phyloP scores from a whole-genome alignment of 64 coral and sea anemone species.

The Anthopleura sola region DNA sequence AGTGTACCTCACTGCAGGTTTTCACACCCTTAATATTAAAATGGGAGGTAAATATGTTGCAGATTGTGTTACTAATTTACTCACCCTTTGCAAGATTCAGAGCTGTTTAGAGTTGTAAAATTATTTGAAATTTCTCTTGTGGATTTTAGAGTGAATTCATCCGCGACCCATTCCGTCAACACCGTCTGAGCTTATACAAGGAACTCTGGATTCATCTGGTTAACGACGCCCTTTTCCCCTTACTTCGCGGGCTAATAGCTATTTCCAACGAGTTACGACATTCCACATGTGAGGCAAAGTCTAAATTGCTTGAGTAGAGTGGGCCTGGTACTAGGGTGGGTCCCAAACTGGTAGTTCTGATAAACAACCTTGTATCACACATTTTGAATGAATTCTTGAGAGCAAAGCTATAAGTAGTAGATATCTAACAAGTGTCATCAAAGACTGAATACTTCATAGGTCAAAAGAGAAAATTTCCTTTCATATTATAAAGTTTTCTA shows the following conservation, averaged over 20 bases:
- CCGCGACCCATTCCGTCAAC: background rate
- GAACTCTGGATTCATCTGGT: background rate
- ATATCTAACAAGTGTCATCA: background rate
- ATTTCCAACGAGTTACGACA: conserved; percentile 20
- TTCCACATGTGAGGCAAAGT: conserved; percentile 9
- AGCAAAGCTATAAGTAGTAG: background rate
- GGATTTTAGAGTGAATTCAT: background rate
- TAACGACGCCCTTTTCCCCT: background rate
- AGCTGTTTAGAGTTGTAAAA: background rate
- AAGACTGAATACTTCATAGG: background rate
- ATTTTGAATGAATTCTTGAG: background rate
- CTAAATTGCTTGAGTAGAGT: background rate
- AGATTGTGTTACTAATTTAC: background rate
- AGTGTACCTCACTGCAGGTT: background rate
- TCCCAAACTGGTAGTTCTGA: background rate
- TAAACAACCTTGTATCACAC: background rate
- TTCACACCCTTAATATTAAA: background rate
- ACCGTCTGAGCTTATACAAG: background rate
- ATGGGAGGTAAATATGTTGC: background rate
- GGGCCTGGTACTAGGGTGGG: conserved; percentile 18
- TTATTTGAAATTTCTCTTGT: background rate
- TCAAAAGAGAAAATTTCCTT: background rate
- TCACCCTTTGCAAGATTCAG: background rate
- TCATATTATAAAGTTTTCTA: background rate
- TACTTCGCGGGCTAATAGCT: background rate